Conservation (phyloP, 2,888 invertebrate genomes). For the Lutraria lutraria region DNA sequence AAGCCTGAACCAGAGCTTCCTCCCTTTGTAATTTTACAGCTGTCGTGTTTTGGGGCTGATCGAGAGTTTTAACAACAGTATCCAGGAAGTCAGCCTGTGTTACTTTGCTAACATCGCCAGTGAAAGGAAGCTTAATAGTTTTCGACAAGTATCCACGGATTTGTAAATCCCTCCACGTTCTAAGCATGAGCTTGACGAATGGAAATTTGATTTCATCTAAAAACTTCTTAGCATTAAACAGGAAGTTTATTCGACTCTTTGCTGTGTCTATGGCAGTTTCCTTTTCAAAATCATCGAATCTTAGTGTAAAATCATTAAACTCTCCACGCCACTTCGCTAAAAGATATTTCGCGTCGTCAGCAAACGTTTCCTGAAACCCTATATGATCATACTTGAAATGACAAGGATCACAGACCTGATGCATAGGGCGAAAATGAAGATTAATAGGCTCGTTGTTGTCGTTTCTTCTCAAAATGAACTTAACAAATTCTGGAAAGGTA, state of each 20-base stretch:
- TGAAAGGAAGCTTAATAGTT: constrained; percentile 67
- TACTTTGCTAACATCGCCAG: constrained; percentile 43
- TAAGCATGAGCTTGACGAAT: constrained; percentile 66
- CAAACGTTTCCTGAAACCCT: constrained; percentile 75
- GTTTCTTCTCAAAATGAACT: constrained; percentile 67
- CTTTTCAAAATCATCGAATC: constrained; percentile 71
- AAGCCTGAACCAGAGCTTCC: constrained; percentile 76
- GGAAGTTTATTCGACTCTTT: constrained; percentile 24
- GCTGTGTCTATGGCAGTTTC: constrained; percentile 69
- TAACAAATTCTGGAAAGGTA: constrained; percentile 76
- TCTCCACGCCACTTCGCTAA: constrained; percentile 59
- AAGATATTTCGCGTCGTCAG: constrained; percentile 66
- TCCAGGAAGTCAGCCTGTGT: constrained; percentile 54
- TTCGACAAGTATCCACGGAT: constrained; percentile 75
- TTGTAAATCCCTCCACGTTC: constrained; percentile 77
- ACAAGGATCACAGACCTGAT: constrained; percentile 74
- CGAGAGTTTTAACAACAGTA: constrained; percentile 54
- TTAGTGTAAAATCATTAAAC: constrained; percentile 66
- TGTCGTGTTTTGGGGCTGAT: neutral
- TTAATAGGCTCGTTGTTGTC: constrained; percentile 56
- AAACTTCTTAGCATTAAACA: constrained; percentile 58
- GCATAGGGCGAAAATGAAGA: constrained; percentile 74
- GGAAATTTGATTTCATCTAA: constrained; percentile 64
- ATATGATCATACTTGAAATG: constrained; percentile 71
- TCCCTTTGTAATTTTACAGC: constrained; percentile 66